Evolutionary conservation across 2,888 invertebrate genomes (phyloP).

Genomic region (Caenorhabditis plicata): DNA sequence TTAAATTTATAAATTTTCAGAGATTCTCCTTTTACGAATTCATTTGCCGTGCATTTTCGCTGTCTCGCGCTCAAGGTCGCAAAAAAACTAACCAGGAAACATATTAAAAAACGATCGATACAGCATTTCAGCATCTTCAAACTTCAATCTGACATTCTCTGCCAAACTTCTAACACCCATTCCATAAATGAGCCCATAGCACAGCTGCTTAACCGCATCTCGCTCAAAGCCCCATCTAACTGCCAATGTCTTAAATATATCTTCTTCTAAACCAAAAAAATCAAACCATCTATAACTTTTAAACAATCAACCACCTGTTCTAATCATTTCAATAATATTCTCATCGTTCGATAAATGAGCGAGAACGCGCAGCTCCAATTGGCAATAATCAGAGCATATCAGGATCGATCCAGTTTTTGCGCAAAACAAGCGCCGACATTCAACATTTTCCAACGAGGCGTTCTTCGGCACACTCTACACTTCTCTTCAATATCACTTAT

Average conservation of each 20-base stretch:
- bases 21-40: too few relatives aligned
- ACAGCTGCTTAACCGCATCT: slow-evolving; percentile 68
- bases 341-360: slow-evolving; percentile 84
- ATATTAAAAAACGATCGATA: slow-evolving; percentile 75
- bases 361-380: slow-evolving; percentile 87
- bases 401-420: slow-evolving; percentile 69
- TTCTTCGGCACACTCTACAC: slow-evolving; percentile 78
- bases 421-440: slow-evolving; percentile 19
- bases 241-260: slow-evolving; percentile 36
- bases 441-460: slow-evolving; percentile 28
- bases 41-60: too few relatives aligned
- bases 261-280: slow-evolving; percentile 7
- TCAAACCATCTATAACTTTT: not conserved
- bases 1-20: too few relatives aligned
- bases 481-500: not conserved
- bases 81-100: slow-evolving; percentile 75
- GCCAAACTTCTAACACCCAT: slow-evolving; percentile 84
- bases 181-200: slow-evolving; percentile 79
- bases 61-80: too few relatives aligned
- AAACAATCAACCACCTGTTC: not conserved
- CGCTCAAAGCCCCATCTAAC: slow-evolving; percentile 69
- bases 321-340: slow-evolving; percentile 46
- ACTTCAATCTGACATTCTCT: slow-evolving; percentile 78
- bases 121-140: slow-evolving; percentile 76
- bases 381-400: slow-evolving; percentile 91